phyloP scores from a whole-genome alignment of 2,797 vertebrate species.

The Fistularia commersonii region DNA sequence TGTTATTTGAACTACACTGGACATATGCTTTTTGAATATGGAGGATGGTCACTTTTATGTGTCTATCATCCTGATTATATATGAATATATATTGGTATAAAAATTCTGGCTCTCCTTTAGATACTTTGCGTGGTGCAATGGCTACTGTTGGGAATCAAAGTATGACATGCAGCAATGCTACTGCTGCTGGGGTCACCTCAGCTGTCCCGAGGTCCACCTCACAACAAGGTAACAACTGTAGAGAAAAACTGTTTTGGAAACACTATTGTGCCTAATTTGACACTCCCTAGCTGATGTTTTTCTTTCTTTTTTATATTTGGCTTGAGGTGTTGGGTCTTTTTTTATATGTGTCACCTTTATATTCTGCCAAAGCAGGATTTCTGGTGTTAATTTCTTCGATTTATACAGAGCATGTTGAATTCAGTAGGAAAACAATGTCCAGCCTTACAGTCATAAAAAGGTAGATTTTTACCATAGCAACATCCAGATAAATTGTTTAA shows the following conservation, averaged over 20 bases:
- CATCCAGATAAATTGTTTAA: too few species aligned
- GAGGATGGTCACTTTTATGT: background rate
- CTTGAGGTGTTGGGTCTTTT: background rate
- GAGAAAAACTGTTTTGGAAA: background rate
- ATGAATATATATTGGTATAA: conserved; percentile 14
- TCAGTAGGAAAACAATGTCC: too few species aligned
- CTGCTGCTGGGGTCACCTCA: conserved; percentile 35
- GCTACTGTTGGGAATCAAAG: conserved; percentile 75
- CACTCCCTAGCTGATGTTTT: background rate
- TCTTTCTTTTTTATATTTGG: background rate
- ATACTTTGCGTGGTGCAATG: conserved; percentile 79
- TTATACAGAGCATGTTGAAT: too few species aligned
- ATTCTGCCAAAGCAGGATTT: too few species aligned
- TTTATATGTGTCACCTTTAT: background rate
- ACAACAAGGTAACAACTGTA: conserved; percentile 67
- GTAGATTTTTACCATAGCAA: too few species aligned
- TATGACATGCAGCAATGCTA: conserved; percentile 46
- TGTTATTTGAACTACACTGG: too few species aligned
- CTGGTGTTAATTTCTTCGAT: too few species aligned
- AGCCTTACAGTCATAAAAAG: too few species aligned
- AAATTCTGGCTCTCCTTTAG: conserved; percentile 75
- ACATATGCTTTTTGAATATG: too few species aligned
- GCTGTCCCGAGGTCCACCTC: conserved; percentile 81
- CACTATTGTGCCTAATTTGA: background rate
- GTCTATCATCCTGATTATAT: background rate